Percentiles rank a stretch among this genome's conserved stretches.
Evolutionary conservation across 2,797 vertebrate species (phyloP).

Genomic region (Gymnothorax reevesii): DNA sequence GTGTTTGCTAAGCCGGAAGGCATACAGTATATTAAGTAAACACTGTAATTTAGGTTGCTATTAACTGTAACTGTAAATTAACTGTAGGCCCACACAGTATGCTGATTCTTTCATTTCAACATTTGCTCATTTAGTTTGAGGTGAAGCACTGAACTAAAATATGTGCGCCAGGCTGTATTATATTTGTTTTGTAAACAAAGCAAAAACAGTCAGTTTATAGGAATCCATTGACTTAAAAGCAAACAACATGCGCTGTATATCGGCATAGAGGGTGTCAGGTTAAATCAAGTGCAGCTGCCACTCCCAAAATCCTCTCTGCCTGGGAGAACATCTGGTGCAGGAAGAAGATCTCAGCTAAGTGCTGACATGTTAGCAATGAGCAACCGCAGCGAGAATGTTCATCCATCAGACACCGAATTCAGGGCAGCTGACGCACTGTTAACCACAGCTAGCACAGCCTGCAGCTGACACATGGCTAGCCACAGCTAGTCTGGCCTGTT

Average conservation of each 20-base stretch:
- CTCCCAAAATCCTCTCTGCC: not conserved
- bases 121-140: not conserved
- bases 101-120: not conserved
- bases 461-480: too few species aligned
- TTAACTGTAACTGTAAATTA: not conserved
- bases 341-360: not conserved
- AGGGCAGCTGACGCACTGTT: not conserved
- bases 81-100: not conserved
- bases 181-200: not conserved
- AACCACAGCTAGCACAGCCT: not conserved
- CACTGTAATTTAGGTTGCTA: not conserved
- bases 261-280: not conserved
- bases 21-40: not conserved
- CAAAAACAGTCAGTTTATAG: not conserved
- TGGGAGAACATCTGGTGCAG: constrained; percentile 12
- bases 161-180: not conserved
- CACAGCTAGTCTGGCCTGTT: too few species aligned
- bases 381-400: not conserved
- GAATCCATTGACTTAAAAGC: not conserved
- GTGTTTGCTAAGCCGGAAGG: not conserved
- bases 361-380: not conserved
- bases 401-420: not conserved
- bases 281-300: constrained; percentile 17
- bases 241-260: not conserved
- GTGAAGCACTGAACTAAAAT: not conserved